Percentiles rank a stretch among this genome's conserved stretches.
Conservation (phyloP, 2,888 invertebrate species). For the Plagiodera versicolora region DNA sequence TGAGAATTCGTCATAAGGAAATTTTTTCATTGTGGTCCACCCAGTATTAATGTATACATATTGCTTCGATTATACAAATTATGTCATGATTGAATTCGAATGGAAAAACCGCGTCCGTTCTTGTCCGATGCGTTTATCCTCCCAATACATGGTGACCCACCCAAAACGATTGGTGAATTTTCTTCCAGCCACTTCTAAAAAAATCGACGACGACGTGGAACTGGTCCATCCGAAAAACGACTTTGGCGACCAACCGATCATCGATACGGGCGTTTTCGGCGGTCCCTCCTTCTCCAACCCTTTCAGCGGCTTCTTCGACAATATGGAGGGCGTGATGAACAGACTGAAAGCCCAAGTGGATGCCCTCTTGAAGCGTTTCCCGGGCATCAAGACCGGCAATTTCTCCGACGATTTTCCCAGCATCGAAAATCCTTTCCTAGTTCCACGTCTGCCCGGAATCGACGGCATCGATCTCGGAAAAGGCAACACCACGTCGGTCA, state of each 20-base stretch:
- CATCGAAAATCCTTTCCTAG: neutral
- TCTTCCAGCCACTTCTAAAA: constrained; percentile 30
- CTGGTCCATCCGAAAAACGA: constrained; percentile 28
- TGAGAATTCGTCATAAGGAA: no score
- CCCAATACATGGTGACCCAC: no score
- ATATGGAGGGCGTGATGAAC: constrained; percentile 42
- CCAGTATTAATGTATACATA: no score
- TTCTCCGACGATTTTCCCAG: constrained; percentile 30
- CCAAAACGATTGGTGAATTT: no score
- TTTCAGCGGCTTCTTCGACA: constrained; percentile 41
- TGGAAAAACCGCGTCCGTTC: no score
- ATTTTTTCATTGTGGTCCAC: no score
- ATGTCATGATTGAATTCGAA: no score
- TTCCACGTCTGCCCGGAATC: constrained; percentile 7
- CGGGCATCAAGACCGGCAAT: constrained; percentile 27
- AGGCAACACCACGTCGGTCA: constrained; percentile 52
- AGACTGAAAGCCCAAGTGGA: constrained; percentile 47
- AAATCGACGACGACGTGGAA: constrained; percentile 36
- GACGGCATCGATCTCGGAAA: constrained; percentile 48
- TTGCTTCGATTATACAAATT: no score
- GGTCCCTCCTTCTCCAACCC: constrained; percentile 36
- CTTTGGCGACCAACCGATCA: constrained; percentile 40
- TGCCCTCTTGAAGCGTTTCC: constrained; percentile 41
- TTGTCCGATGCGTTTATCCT: no score
- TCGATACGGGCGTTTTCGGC: constrained; percentile 41